These are phyloP conservation scores for Tholera decimalis DNA, from an alignment of 2,888 invertebrate genomes.

Conservation along the genomic window DNA sequence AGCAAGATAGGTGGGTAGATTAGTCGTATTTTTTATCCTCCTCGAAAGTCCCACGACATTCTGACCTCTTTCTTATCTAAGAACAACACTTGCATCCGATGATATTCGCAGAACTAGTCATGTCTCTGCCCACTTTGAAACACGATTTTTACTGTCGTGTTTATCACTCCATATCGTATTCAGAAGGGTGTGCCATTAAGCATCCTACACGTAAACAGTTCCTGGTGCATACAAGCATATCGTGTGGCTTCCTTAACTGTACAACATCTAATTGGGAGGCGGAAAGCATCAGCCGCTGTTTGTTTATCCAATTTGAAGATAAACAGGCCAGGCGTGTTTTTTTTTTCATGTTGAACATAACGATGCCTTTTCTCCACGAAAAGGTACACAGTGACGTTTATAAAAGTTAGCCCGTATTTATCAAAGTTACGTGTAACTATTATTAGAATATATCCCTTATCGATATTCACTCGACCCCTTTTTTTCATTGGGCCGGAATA, in stretches of 20 bases:
- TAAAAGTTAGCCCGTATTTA: neutral
- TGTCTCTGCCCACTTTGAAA: constrained; percentile 15
- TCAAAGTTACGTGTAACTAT: neutral
- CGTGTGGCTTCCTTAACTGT: constrained; percentile 30
- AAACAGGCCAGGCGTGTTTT: constrained; percentile 28
- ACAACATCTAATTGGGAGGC: constrained; percentile 49
- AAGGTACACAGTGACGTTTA: neutral
- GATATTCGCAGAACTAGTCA: constrained; percentile 30
- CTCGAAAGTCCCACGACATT: constrained; percentile 24
- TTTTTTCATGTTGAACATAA: neutral
- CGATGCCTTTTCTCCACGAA: neutral
- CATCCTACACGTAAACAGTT: constrained; percentile 30
- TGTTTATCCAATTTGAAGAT: constrained; percentile 44
- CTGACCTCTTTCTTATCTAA: constrained; percentile 31
- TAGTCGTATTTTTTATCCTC: neutral
- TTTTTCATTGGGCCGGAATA: too few relatives aligned
- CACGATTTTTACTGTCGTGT: constrained; percentile 8
- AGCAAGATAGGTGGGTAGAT: neutral
- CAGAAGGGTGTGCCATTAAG: constrained; percentile 26
- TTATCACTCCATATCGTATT: constrained; percentile 21
- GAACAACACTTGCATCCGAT: constrained; percentile 28
- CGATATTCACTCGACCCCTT: too few relatives aligned
- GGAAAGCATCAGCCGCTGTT: constrained; percentile 43
- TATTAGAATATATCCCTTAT: too few relatives aligned
- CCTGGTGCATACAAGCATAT: constrained; percentile 39